phyloP scores from a whole-genome alignment of 2,888 invertebrate genomes.

The Schrankia costaestrigalis region DNA sequence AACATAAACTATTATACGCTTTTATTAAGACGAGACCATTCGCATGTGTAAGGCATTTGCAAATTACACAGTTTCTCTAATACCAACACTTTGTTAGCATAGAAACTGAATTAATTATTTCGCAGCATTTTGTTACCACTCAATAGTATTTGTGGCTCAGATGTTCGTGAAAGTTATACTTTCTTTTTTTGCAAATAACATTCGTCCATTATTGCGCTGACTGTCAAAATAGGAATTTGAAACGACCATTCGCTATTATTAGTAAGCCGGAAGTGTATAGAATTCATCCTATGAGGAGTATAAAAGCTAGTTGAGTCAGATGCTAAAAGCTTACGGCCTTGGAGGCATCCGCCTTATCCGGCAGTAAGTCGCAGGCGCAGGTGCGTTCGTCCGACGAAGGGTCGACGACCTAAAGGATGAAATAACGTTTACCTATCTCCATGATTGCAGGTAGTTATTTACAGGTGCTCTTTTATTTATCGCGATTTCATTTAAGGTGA shows the following conservation, averaged over 20 bases:
- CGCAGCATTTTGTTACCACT: slow-evolving; percentile 29
- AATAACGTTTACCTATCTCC: slow-evolving; percentile 33
- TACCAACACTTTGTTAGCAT: slow-evolving; percentile 14
- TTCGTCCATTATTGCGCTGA: slow-evolving; percentile 42
- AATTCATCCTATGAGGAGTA: slow-evolving; percentile 18
- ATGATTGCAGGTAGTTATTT: too few species aligned
- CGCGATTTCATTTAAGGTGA: too few species aligned
- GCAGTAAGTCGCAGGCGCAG: slow-evolving; percentile 53
- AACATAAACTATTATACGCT: too few species aligned
- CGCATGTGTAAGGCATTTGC: slow-evolving; percentile 5
- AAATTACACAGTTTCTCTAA: slow-evolving; percentile 14
- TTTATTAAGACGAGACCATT: too few species aligned
- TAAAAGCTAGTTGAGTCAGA: slow-evolving; percentile 35
- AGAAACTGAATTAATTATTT: slow-evolving; percentile 28
- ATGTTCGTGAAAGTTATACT: slow-evolving; percentile 55
- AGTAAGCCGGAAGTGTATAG: slow-evolving; percentile 20
- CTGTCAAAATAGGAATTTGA: background rate
- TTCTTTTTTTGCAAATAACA: slow-evolving; percentile 56
- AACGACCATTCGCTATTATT: slow-evolving; percentile 1
- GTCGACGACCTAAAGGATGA: slow-evolving; percentile 55
- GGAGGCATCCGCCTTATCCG: slow-evolving; percentile 54
- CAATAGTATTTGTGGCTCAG: slow-evolving; percentile 38
- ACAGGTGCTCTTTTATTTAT: too few species aligned
- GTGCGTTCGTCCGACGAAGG: slow-evolving; percentile 54
- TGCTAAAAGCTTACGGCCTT: slow-evolving; percentile 53